Base-by-base conservation (phyloP, 2,888 invertebrate species). In the Cryptosula pallasiana region DNA sequence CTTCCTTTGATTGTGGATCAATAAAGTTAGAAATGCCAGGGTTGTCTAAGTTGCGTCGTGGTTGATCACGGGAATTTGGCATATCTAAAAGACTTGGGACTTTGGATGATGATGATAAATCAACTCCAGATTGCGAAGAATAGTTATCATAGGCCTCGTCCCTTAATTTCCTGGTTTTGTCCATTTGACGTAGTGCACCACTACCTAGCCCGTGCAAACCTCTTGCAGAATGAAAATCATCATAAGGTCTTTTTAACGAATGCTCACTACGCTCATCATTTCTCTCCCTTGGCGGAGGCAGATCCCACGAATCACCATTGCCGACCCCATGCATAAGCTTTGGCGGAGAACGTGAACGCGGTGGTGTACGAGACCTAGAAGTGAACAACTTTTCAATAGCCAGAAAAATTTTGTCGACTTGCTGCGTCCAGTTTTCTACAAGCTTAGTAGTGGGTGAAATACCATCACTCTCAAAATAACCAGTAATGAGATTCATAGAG, bases 391-490 rank as follows among this genome's bases (percentile, higher is more conserved):
- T n/a, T 13, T 63, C 63, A 63, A 63, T 5, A 3, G 13, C 32
- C 25, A 16, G 1, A 63, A 63, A 32, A 3, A 63, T 13, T 63
- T 63, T 63, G 34, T 63, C 32, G 32, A 32, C 63, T 34, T 63
- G 63, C 32, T 5, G 2, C 16, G 25, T 25, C 63, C 63, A 63
- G 34, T 63, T 32, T 9, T 25, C 27, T 13, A 63, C 27, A 2
- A 63, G 63, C 27, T 27, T 32, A 27, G 27, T 2, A 25, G 63
- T 63, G 13, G 63, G 63, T 2, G 63, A 63, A 32, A 63, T 63
- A 63, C 63, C 63, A 63, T 63, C 63, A 63, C 63, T 63, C 32
- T 63, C 63, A 63, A 63, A 63, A 63, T 29, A 63, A 32, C 63
- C 32, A 29, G 63, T 63, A 34, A 29, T 63, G 25, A 63, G 27